Conservation (phyloP, 2,113 vertebrate species). For the Hydrolagus affinis region DNA sequence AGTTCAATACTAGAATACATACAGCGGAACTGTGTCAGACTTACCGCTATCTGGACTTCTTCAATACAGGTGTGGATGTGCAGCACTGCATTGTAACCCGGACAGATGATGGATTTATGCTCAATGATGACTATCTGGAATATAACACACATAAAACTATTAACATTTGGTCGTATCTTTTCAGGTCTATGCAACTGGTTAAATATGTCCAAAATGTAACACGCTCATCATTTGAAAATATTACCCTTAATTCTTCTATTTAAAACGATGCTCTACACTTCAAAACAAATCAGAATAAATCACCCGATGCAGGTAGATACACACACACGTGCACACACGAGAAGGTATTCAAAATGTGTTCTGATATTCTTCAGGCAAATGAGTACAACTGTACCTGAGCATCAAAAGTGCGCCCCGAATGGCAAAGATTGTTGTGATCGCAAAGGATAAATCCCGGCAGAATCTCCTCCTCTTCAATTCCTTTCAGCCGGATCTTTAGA, state of each 20-base stretch:
- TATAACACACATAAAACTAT: conserved; percentile 31
- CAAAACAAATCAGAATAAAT: neutral
- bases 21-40: conserved; percentile 39
- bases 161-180: neutral
- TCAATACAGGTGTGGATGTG: conserved; percentile 98
- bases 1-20: neutral
- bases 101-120: conserved; percentile 99
- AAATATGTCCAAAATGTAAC: neutral
- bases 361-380: neutral
- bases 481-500: conserved; percentile 91
- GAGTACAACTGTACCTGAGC: conserved; percentile 69
- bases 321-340: no score
- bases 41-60: conserved; percentile 96
- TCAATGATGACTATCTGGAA: conserved; percentile 96
- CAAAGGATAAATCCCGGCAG: conserved; percentile 97
- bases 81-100: conserved; percentile 95
- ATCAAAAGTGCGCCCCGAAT: conserved; percentile 95
- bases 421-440: conserved; percentile 92
- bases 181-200: neutral
- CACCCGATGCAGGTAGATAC: neutral
- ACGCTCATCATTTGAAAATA: neutral
- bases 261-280: neutral
- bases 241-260: neutral
- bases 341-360: neutral
- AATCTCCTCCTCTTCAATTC: conserved; percentile 97